A percentile compares a stretch with the other conserved stretches of the same genome.
Conservation (phyloP, 2,888 invertebrate species). For the Agrenia bidenticulata region DNA sequence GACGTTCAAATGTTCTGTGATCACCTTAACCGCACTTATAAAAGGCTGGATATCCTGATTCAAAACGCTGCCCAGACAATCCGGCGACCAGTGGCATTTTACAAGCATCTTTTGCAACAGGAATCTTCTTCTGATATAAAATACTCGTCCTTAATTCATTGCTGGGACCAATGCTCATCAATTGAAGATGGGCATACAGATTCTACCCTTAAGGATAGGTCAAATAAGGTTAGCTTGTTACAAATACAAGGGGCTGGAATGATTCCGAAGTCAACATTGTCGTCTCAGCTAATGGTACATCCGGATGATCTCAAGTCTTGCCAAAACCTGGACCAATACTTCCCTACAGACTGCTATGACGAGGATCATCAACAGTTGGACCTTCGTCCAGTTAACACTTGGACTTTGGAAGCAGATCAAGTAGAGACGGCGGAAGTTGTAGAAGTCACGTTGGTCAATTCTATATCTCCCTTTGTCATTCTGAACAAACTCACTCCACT, state of each 20-base stretch:
- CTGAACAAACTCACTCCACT: slow-evolving; percentile 30
- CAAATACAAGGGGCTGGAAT: no score
- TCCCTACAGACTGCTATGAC: slow-evolving; percentile 15
- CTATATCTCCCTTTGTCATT: slow-evolving; percentile 32
- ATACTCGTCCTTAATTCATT: background rate
- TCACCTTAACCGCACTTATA: slow-evolving; percentile 11
- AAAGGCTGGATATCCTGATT: slow-evolving; percentile 31
- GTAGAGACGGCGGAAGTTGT: slow-evolving; percentile 34
- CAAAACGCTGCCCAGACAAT: slow-evolving; percentile 42
- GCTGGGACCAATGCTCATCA: background rate
- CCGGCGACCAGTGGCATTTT: slow-evolving; percentile 27
- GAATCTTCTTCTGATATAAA: background rate
- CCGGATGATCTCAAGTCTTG: slow-evolving; percentile 12
- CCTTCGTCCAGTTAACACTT: slow-evolving; percentile 28
- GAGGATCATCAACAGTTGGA: slow-evolving; percentile 29
- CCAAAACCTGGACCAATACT: background rate
- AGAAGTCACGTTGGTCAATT: slow-evolving; percentile 32
- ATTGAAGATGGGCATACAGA: no score
- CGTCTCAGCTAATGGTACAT: slow-evolving; percentile 20
- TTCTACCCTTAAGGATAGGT: no score
- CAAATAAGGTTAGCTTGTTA: no score
- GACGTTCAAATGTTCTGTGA: slow-evolving; percentile 27
- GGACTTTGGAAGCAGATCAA: slow-evolving; percentile 28
- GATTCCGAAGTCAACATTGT: no score
- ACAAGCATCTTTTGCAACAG: slow-evolving; percentile 8